phyloP scores from a whole-genome alignment of 37 sponge, comb jelly and placozoan genomes.

The Geodia barretti region DNA sequence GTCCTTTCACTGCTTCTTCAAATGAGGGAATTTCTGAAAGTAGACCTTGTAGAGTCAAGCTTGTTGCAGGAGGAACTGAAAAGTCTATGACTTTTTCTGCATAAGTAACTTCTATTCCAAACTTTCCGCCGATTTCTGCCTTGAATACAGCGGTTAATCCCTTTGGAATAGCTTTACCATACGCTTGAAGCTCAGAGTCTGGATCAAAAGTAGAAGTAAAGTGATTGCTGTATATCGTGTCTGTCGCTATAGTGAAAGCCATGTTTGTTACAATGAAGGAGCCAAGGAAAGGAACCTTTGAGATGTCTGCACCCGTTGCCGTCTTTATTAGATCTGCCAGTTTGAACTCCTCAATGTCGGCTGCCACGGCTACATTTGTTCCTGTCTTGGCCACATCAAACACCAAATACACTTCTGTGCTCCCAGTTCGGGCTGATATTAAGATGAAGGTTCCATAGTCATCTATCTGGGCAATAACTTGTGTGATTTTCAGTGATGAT shows the following conservation, averaged over 20 bases:
- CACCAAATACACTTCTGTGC: not conserved
- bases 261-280: not conserved
- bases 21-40: not conserved
- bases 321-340: not conserved
- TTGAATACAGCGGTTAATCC: not conserved
- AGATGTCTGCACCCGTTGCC: not conserved
- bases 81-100: not conserved
- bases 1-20: not conserved
- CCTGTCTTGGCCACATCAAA: not conserved
- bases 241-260: not conserved
- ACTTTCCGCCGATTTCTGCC: not conserved
- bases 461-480: not conserved
- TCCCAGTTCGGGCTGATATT: not conserved
- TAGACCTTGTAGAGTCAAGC: not conserved
- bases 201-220: not conserved
- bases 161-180: not conserved
- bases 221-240: too few relatives aligned
- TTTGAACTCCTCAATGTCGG: not conserved
- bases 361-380: not conserved
- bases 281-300: not conserved
- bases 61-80: not conserved
- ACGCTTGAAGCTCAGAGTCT: not conserved
- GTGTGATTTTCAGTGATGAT: not conserved
- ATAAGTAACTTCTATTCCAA: not conserved
- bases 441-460: not conserved